Base-by-base conservation (phyloP, 2,888 invertebrate species). In the Sussaba pulchella region DNA sequence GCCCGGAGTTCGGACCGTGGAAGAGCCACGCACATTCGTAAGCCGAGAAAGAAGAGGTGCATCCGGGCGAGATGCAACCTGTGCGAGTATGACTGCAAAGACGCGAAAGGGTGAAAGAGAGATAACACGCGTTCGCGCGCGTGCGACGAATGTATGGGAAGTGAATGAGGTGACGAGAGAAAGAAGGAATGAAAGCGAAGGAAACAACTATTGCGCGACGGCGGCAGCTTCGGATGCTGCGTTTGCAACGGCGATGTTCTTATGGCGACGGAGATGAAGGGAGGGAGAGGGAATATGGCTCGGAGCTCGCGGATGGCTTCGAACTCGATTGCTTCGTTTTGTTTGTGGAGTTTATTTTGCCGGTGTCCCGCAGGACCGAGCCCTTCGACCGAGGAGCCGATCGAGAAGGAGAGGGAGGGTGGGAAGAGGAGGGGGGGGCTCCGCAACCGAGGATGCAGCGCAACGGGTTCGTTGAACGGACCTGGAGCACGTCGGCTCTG, bases 251-350 rank as follows among this genome's bases (percentile, higher is more conserved):
- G n/a, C n/a, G n/a, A n/a, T n/a, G n/a, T n/a, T n/a, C n/a, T n/a
- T n/a, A n/a, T n/a, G n/a, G n/a, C n/a, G n/a, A n/a, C n/a, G n/a
- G n/a, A 63, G 57, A 63, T 17, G 47, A 75, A 39, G 52, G 63
- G 63, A 14, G 59, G 69, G 26, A 69, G 74, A 64, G 71, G 82
- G 85, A 64, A 61, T 50, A 61, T 39, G 61, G 70, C 70, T 75
- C 73, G 76, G n/a, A n/a, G n/a, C 77, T 75, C 82, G 78, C 41
- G 9, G 9, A 39, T 19, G 63, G 70, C 69, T 64, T 77, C 63
- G 59, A 50, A 72, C 63, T 83, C 73, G 79, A 82, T 86, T 87
- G 84, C 85, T 85, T 87, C 82, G 78, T 83, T 86, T 86, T 85
- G 81, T 80, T 73, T 84, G 80, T 31, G 6, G 31, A 75, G 85